Evolutionary conservation across 2,113 vertebrate genomes (phyloP).

Genomic region (Tichodroma muraria): DNA sequence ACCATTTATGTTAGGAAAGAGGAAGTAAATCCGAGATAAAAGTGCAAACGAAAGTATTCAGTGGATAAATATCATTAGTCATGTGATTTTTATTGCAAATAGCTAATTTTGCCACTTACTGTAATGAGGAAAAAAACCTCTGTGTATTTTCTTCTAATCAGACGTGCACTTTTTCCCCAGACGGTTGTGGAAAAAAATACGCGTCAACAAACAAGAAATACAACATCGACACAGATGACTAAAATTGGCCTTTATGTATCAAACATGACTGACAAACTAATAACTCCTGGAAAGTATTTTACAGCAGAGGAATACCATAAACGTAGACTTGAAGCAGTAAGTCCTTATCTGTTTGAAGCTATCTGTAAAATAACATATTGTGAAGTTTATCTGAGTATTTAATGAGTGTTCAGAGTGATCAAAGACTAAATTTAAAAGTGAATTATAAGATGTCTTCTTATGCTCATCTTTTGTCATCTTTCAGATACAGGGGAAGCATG

Average conservation of each 20-base stretch:
- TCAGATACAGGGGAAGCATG: fast-evolving
- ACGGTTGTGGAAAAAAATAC: slow-evolving; percentile 71
- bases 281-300: slow-evolving; percentile 76
- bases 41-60: background rate
- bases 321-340: slow-evolving; percentile 79
- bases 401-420: background rate
- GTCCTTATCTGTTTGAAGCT: slow-evolving; percentile 35
- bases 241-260: slow-evolving; percentile 84
- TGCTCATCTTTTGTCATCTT: background rate
- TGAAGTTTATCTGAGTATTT: background rate
- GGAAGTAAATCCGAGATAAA: background rate
- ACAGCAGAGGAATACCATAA: slow-evolving; percentile 78
- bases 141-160: background rate
- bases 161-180: slow-evolving; percentile 60
- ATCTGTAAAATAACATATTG: background rate
- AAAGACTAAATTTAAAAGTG: background rate
- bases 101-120: background rate
- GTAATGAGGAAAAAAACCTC: background rate
- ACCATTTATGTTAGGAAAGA: background rate
- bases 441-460: background rate
- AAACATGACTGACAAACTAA: slow-evolving; percentile 77
- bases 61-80: background rate
- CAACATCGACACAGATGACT: slow-evolving; percentile 87
- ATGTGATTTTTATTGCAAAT: background rate
- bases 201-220: slow-evolving; percentile 75